A percentile compares a stretch with the other conserved stretches of the same genome.
Evolutionary conservation across 2,797 vertebrate genomes (phyloP).

Genomic region (Oryzias sinensis): DNA sequence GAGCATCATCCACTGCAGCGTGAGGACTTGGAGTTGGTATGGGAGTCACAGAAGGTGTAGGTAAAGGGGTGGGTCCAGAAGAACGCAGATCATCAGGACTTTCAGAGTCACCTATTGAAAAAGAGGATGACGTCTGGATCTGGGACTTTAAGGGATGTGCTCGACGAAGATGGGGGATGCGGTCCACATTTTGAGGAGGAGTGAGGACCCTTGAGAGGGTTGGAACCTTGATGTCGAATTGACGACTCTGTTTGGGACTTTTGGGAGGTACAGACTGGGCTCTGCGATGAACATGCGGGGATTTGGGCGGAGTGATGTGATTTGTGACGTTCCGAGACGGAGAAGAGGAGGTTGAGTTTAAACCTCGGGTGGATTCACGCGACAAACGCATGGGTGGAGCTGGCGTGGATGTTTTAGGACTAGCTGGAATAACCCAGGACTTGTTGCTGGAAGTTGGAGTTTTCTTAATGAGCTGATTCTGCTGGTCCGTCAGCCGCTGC

Average conservation of each 20-base stretch:
- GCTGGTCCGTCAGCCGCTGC: constrained; percentile 89
- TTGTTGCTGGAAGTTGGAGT: constrained; percentile 50
- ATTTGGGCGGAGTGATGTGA: constrained; percentile 71
- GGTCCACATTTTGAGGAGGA: constrained; percentile 84
- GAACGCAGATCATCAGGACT: constrained; percentile 57
- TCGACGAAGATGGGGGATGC: constrained; percentile 85
- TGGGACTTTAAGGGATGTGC: constrained; percentile 82
- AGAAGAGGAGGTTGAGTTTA: constrained; percentile 72
- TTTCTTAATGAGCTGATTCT: constrained; percentile 83
- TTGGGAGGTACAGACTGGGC: constrained; percentile 83
- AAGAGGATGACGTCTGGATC: constrained; percentile 87
- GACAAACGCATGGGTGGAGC: constrained; percentile 59
- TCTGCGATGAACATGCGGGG: constrained; percentile 74
- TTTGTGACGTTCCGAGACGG: constrained; percentile 75
- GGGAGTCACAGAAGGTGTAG: constrained; percentile 35
- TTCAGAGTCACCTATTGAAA: constrained; percentile 77
- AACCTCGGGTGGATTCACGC: constrained; percentile 73
- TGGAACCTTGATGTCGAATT: constrained; percentile 76
- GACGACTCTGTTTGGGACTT: constrained; percentile 81
- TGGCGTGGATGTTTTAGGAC: constrained; percentile 64
- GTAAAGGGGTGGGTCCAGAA: constrained; percentile 40
- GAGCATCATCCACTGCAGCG: constrained; percentile 50
- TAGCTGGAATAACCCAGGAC: constrained; percentile 85
- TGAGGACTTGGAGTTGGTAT: constrained; percentile 31
- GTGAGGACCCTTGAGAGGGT: constrained; percentile 81